Evolutionary conservation across 2,113 vertebrate genomes (phyloP).

Genomic region (Okapia johnstoni): DNA sequence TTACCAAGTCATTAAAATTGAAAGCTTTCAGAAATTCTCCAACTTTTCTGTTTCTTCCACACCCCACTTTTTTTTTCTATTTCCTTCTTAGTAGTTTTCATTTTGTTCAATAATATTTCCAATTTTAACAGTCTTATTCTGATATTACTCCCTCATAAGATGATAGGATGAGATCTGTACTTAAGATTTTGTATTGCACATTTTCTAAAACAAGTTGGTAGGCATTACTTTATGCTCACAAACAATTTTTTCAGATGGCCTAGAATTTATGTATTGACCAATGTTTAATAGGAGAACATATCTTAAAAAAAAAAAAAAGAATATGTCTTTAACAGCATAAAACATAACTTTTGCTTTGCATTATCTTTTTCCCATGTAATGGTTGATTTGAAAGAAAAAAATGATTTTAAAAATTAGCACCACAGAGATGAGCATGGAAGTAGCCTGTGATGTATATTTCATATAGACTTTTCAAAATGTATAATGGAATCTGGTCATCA

Average conservation of each 20-base stretch:
- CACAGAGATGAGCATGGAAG: background rate
- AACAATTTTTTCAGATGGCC: slow-evolving; percentile 22
- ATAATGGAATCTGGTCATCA: slow-evolving; percentile 43
- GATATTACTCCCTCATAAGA: background rate
- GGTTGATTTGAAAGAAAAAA: slow-evolving; percentile 12
- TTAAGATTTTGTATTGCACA: background rate
- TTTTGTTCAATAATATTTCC: background rate
- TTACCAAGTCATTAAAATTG: background rate
- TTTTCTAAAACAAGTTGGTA: slow-evolving; percentile 22
- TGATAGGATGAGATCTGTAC: background rate
- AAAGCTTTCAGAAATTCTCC: background rate
- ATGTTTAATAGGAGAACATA: background rate
- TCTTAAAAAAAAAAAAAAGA: background rate
- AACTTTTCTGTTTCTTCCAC: background rate
- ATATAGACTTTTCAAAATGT: slow-evolving; percentile 32
- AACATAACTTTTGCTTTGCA: background rate
- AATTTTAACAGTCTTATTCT: background rate
- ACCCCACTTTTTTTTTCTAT: background rate
- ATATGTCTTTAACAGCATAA: background rate
- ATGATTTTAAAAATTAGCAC: slow-evolving; percentile 26
- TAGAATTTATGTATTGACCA: background rate
- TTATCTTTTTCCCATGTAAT: slow-evolving; percentile 3
- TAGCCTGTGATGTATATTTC: slow-evolving; percentile 31
- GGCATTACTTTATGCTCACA: background rate
- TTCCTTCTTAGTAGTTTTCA: background rate